Base-by-base conservation (phyloP, 2,113 vertebrate genomes). In the Clarias gariepinus region DNA sequence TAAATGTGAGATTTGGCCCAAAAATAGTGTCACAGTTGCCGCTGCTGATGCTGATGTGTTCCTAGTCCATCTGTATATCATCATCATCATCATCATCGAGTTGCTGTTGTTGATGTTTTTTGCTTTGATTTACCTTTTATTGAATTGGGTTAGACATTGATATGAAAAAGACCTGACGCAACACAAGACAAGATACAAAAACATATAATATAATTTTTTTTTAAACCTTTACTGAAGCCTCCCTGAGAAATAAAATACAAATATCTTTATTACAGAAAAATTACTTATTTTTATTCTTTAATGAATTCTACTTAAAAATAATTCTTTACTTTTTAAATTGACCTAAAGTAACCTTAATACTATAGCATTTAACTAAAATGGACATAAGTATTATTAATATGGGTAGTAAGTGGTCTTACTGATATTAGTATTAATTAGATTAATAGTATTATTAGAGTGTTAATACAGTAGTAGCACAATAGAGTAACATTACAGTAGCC, bases 1-100 rank as follows among this genome's bases (percentile, higher is more conserved):
- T 7, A 79, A 80, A 60, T 80, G 30, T 10, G 28, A 12, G n/a
- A 21, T 33, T 79, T 79, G 8, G 9, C 28, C 55, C 52, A 33
- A n/a, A 69, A 80, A 80, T 60, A 80, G 28, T 60, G 55, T 80
- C 78, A 80, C 47, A 23, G 53, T 30, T 60, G 30, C 55, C 60
- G 57, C 18, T 33, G 28, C 21, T 36, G 78, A 47, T 47, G 18
- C 6, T 33, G 16, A 30, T n/a, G 55, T 30, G 15, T 28, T 79
- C 9, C 30, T 33, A 58, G 0, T 9, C 15, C 18, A 25, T 47
- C 11, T 76, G 21, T 8, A n/a, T 53, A 52, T 68, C 64, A 69
- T 78, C 25, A 58, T 60, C 9, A 57, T 79, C 73, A 53, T 53
- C 55, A 60, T 33, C 28, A 58, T 30, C 18, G 21, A 23, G 69